Conservation (phyloP, 2,797 vertebrate species). For the Chrysocyon brachyurus region DNA sequence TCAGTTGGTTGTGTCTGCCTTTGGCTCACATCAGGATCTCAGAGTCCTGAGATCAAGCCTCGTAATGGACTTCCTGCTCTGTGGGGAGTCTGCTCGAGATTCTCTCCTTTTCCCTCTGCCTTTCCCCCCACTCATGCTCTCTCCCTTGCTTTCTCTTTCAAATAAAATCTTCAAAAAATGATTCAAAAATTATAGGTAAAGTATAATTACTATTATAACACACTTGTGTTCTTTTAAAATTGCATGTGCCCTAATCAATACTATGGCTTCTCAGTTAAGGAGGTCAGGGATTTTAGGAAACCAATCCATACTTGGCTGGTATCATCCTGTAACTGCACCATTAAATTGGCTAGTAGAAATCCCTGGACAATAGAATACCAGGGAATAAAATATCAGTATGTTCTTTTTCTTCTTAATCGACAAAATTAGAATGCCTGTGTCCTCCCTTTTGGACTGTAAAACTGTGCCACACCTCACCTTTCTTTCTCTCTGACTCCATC, state of each 20-base stretch:
- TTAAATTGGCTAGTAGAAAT: not conserved
- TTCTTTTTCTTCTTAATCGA: not conserved
- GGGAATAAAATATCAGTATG: not conserved
- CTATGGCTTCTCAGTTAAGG: not conserved
- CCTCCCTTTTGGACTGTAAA: not conserved
- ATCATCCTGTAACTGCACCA: not conserved
- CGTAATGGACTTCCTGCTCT: not conserved
- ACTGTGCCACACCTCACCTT: not conserved
- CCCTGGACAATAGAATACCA: not conserved
- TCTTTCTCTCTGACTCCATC: not conserved
- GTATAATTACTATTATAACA: not conserved
- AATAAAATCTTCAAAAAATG: not conserved
- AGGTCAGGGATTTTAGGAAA: not conserved
- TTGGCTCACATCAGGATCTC: not conserved
- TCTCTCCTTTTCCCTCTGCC: not conserved
- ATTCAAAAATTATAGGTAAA: not conserved
- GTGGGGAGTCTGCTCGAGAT: not conserved
- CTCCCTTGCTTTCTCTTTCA: not conserved
- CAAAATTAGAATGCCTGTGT: not conserved
- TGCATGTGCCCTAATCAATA: not conserved
- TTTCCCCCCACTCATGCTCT: not conserved
- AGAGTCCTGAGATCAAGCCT: not conserved
- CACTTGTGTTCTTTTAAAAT: not conserved
- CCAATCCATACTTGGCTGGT: not conserved
- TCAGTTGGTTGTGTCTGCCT: not conserved